phyloP scores from a whole-genome alignment of 2,113 vertebrate species.

The Girardinichthys multiradiatus region DNA sequence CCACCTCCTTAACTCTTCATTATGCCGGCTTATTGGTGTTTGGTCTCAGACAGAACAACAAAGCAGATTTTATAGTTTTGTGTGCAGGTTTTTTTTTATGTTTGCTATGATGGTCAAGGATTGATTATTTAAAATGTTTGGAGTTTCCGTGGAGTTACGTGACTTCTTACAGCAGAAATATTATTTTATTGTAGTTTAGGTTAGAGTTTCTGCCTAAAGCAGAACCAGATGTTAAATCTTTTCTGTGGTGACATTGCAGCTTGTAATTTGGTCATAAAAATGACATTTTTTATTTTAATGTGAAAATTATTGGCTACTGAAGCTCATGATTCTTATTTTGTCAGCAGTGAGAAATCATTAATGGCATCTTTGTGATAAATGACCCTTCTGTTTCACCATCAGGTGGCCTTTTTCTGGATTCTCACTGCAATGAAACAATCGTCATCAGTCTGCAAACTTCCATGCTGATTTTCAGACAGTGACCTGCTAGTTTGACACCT shows the following conservation, averaged over 20 bases:
- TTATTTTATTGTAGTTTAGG: neutral
- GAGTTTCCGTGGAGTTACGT: too few species aligned
- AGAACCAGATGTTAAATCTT: neutral
- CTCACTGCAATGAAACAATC: neutral
- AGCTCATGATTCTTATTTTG: neutral
- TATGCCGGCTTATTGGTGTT: neutral
- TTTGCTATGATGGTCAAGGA: too few species aligned
- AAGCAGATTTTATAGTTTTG: neutral
- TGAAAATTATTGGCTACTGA: neutral
- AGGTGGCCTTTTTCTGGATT: neutral
- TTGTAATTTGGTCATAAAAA: too few species aligned
- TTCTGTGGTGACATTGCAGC: neutral
- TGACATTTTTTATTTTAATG: too few species aligned
- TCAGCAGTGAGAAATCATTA: neutral
- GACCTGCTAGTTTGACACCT: neutral
- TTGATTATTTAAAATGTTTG: neutral
- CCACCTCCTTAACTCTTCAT: conserved; percentile 1
- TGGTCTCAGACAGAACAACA: conserved; percentile 19
- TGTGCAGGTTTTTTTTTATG: too few species aligned
- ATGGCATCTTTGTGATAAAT: neutral
- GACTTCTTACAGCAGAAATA: neutral
- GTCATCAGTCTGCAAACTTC: neutral
- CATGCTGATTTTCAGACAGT: neutral
- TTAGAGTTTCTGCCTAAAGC: neutral
- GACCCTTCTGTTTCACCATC: neutral